Percentiles rank a stretch among this genome's conserved stretches.
Evolutionary conservation across 2,888 invertebrate species (phyloP).

Genomic region (Scaptomyza tumidula): DNA sequence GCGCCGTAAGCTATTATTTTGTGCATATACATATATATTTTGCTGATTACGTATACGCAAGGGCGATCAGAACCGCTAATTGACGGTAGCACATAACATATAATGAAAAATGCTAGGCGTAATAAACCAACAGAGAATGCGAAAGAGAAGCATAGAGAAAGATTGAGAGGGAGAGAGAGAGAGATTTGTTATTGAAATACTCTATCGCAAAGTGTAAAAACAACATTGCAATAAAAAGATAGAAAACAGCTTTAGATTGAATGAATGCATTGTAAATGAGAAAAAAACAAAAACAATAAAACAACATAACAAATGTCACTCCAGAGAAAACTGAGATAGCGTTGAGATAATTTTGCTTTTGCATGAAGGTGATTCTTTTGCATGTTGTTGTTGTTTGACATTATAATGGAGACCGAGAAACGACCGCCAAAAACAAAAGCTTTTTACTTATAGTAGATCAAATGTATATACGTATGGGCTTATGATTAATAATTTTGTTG

Average conservation of each 20-base stretch:
- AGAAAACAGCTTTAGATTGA: not conserved
- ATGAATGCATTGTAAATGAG: constrained; percentile 5
- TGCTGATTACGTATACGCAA: constrained; percentile 69
- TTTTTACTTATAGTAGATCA: constrained; percentile 32
- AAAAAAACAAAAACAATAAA: constrained; percentile 13
- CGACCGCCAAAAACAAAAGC: constrained; percentile 42
- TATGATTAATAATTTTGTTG: constrained; percentile 28
- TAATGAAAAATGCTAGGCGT: constrained; percentile 1
- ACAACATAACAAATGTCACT: constrained; percentile 19
- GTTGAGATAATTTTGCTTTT: constrained; percentile 51
- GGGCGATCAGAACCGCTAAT: constrained; percentile 48
- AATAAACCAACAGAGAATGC: constrained; percentile 17
- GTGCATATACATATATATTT: not conserved
- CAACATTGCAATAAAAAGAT: constrained; percentile 2
- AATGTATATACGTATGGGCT: constrained; percentile 9
- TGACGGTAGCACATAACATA: constrained; percentile 39
- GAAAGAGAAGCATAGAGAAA: constrained; percentile 1
- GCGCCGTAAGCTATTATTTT: not conserved
- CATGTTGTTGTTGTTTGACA: constrained; percentile 37
- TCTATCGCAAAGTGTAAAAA: too few relatives aligned
- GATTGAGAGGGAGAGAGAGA: constrained; percentile 1
- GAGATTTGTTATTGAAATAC: too few relatives aligned
- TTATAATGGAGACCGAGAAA: constrained; percentile 37
- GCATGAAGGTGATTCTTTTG: constrained; percentile 63
- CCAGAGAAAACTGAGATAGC: constrained; percentile 51